Conservation (phyloP, 92 coral and sea anemone genomes). For the Zoanthus sansibaricus region DNA sequence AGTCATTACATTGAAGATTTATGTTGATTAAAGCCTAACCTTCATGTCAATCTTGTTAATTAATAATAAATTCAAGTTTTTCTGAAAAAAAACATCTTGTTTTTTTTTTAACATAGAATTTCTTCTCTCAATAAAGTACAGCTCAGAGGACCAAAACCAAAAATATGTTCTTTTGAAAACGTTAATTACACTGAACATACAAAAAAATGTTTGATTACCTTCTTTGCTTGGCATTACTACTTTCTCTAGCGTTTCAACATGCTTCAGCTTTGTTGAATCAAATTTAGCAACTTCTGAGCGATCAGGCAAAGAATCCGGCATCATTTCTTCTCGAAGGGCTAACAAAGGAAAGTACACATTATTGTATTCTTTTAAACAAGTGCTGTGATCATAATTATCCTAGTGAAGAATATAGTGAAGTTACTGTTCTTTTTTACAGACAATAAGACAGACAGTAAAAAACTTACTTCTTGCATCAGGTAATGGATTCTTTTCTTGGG, state of each 20-base stretch:
- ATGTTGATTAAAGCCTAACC: no score
- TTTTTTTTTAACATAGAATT: no score
- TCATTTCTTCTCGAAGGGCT: slow-evolving; percentile 98
- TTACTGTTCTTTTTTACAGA: background rate
- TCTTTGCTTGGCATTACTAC: slow-evolving; percentile 81
- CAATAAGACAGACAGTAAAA: background rate
- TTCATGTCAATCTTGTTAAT: no score
- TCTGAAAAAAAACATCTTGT: no score
- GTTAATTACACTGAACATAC: no score
- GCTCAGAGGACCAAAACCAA: no score
- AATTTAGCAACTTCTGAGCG: slow-evolving; percentile 73
- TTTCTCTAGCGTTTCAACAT: slow-evolving; percentile 86
- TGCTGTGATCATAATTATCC: background rate
- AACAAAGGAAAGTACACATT: background rate
- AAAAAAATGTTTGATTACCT: slow-evolving; percentile 44
- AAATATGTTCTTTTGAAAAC: no score
- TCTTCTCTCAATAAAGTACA: no score
- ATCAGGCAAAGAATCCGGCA: slow-evolving; percentile 84
- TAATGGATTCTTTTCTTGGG: slow-evolving; percentile 77
- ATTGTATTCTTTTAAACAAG: background rate
- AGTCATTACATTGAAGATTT: no score
- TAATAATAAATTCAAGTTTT: no score
- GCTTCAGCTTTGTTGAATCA: slow-evolving; percentile 84
- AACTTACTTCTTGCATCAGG: slow-evolving; percentile 65
- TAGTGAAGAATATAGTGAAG: no score